Base-by-base conservation (phyloP, 2,113 vertebrate species). In the Tursiops truncatus region DNA sequence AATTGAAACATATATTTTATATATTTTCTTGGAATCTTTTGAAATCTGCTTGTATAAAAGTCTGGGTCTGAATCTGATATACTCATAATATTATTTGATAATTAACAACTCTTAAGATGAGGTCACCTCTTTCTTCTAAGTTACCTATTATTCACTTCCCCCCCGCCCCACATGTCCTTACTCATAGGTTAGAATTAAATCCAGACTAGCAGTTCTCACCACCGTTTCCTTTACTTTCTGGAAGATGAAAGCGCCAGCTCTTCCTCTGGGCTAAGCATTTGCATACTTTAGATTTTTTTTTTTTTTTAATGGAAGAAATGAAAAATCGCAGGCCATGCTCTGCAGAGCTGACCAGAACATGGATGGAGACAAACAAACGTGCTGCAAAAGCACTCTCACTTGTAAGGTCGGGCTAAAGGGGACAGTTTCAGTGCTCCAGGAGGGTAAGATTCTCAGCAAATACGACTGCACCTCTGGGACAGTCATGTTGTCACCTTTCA, bases 221-320 rank as follows among this genome's bases (percentile, higher is more conserved):
- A 67, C 25, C 36, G 38, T 50, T 90, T 89, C 63, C 17, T 92
- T 96, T 90, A 53, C 26, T 50, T 91, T 87, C 76, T 60, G 58
- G 21, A 94, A 97, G 74, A 96, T 94, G 80, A 97, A 96, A 94
- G 80, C 90, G 33, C 62, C 68, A 73, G 74, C 36, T 93, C 63
- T 97, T 94, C 94, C 89, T 95, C 67, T 94, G 63, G 74, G 85
- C 94, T 92, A 84, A 90, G 2, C 25, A 94, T 96, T 96, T 97
- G 81, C 94, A 94, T 95, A 90, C 20, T 80, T 97, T 26, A 82
- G 74, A 47, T 81, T 47, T 88, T 74, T 65, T 89, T 68, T 68
- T 83, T 90, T 90, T 58, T 92, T 88, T 87, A 80, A 41, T 56
- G 18, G 56, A 83, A 93, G 67, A 94, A 94, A 89, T 94, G 47